Evolutionary conservation across 2,797 vertebrate species (phyloP).

Genomic region (Gallinago solitaria): DNA sequence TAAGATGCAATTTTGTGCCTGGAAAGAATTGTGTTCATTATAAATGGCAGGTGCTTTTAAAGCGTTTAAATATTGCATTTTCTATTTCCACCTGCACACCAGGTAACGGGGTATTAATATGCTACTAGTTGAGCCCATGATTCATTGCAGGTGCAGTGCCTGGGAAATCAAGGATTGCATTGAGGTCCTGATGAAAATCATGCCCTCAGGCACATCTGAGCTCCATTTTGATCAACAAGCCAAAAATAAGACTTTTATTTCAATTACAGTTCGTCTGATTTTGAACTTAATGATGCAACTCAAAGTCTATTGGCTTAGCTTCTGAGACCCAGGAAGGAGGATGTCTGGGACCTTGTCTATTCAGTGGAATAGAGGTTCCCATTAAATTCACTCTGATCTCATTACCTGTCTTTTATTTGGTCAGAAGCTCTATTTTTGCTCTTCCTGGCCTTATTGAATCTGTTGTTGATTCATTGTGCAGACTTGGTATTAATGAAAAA

Average conservation of each 20-base stretch:
- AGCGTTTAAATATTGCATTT: constrained; percentile 58
- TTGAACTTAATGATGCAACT: constrained; percentile 70
- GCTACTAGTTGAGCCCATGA: constrained; percentile 61
- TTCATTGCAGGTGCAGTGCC: constrained; percentile 68
- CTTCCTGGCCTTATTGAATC: constrained; percentile 64
- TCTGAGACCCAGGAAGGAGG: constrained; percentile 58
- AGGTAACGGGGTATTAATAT: constrained; percentile 67
- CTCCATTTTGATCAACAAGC: constrained; percentile 61
- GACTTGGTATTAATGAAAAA: constrained; percentile 50
- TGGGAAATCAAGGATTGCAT: constrained; percentile 69
- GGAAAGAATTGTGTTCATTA: constrained; percentile 59
- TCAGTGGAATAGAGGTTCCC: constrained; percentile 52
- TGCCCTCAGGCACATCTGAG: constrained; percentile 62
- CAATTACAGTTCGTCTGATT: constrained; percentile 65
- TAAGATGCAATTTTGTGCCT: constrained; percentile 57
- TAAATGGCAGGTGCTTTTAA: constrained; percentile 62
- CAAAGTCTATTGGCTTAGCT: constrained; percentile 64
- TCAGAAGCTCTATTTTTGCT: constrained; percentile 61
- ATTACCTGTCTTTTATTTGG: constrained; percentile 47
- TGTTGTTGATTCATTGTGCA: constrained; percentile 61
- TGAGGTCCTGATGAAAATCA: constrained; percentile 72
- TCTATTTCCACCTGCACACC: constrained; percentile 61
- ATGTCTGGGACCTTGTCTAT: constrained; percentile 56
- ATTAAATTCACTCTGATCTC: constrained; percentile 55
- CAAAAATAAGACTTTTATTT: constrained; percentile 68